Conservation (phyloP, 2,888 invertebrate genomes). For the Celastrina argiolus region DNA sequence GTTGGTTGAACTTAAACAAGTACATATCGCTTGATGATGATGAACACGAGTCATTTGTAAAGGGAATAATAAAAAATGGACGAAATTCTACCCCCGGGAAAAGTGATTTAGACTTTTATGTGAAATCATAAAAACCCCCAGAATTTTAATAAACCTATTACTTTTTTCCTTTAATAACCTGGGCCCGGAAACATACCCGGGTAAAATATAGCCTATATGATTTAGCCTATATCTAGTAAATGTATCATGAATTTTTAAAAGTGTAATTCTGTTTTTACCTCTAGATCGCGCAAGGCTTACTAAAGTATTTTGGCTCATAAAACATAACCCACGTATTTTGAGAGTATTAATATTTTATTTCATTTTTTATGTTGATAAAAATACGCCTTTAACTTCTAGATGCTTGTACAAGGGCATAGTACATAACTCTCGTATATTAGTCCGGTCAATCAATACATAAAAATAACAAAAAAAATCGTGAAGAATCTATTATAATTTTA, state of each 20-base stretch:
- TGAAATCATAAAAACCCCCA: not conserved
- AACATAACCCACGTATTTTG: not conserved
- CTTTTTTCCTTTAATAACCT: not conserved
- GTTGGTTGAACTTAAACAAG: too few relatives aligned
- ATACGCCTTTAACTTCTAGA: too few relatives aligned
- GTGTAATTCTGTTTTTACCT: not conserved
- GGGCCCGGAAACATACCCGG: not conserved
- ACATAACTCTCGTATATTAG: too few relatives aligned
- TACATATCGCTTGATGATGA: too few relatives aligned
- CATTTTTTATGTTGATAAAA: too few relatives aligned
- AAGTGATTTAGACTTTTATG: not conserved
- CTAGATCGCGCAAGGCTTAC: not conserved
- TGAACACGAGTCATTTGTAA: not conserved
- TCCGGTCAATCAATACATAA: too few relatives aligned
- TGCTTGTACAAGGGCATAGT: too few relatives aligned
- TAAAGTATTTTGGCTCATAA: not conserved
- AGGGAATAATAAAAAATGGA: not conserved
- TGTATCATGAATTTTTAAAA: not conserved
- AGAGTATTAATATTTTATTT: too few relatives aligned
- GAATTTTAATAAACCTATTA: not conserved
- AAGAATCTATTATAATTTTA: too few relatives aligned
- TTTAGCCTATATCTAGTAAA: not conserved
- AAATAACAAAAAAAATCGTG: too few relatives aligned
- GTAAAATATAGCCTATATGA: not conserved
- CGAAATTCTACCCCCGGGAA: not conserved